Conservation (phyloP, 2,797 vertebrate genomes). For the Benthosema pterotum region DNA sequence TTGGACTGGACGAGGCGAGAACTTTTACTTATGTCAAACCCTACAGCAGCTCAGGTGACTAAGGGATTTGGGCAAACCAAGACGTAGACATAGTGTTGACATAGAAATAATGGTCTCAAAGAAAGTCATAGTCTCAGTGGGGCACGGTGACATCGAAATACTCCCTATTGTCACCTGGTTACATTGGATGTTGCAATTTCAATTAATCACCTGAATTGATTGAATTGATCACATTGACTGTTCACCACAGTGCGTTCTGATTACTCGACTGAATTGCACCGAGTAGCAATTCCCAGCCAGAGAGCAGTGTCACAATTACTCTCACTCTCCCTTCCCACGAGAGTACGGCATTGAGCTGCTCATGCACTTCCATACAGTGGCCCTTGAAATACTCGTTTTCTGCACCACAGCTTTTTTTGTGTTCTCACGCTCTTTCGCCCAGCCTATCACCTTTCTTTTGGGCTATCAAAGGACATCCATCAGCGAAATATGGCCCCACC, state of each 20-base stretch:
- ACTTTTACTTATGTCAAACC: slow-evolving; percentile 16
- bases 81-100: not conserved
- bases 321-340: slow-evolving; percentile 45
- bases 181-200: slow-evolving; percentile 17
- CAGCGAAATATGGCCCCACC: slow-evolving; percentile 80
- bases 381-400: slow-evolving; percentile 65
- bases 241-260: slow-evolving; percentile 57
- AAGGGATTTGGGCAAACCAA: no score
- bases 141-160: slow-evolving; percentile 4
- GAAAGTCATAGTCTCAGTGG: not conserved
- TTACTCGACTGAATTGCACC: slow-evolving; percentile 58
- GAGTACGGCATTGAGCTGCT: slow-evolving; percentile 67
- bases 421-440: slow-evolving; percentile 63
- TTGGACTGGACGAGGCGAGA: slow-evolving; percentile 26
- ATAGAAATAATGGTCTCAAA: not conserved
- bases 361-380: slow-evolving; percentile 58
- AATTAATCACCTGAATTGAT: slow-evolving; percentile 46
- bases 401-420: slow-evolving; percentile 67
- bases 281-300: slow-evolving; percentile 60
- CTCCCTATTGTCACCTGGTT: slow-evolving; percentile 24
- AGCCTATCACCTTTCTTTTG: slow-evolving; percentile 71
- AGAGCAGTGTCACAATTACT: slow-evolving; percentile 72
- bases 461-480: slow-evolving; percentile 72
- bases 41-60: slow-evolving; percentile 16
- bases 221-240: slow-evolving; percentile 45